These are phyloP conservation scores for Azemiops feae DNA, from an alignment of 2,113 vertebrate species.

Conservation along the genomic window DNA sequence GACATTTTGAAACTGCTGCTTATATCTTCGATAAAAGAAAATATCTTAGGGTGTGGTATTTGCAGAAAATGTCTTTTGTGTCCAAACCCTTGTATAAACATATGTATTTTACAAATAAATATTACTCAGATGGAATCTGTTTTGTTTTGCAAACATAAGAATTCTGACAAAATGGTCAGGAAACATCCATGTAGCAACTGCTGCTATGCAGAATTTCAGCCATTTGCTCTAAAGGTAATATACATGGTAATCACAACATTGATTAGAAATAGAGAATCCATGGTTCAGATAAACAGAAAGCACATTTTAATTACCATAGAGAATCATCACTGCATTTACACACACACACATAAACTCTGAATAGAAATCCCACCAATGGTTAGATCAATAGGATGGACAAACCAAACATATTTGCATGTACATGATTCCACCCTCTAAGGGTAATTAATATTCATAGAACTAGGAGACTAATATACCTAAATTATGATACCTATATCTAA, in stretches of 20 bases:
- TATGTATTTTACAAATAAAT: conserved; percentile 64
- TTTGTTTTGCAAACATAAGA: neutral
- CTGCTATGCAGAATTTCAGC: neutral
- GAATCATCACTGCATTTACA: neutral
- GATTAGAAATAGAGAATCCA: neutral
- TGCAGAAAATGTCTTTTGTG: neutral
- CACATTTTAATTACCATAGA: neutral
- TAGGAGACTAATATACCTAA: neutral
- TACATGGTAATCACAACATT: neutral
- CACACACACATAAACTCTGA: neutral
- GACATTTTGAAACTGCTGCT: conserved; percentile 35
- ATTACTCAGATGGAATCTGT: conserved; percentile 26
- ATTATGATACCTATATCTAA: neutral
- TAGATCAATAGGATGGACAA: neutral
- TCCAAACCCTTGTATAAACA: conserved; percentile 39
- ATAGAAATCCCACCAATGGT: neutral
- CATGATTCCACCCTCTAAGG: neutral
- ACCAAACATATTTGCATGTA: neutral
- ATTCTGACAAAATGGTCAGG: neutral
- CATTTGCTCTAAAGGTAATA: neutral
- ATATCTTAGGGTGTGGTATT: conserved; percentile 24
- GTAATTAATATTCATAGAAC: neutral
- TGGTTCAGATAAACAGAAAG: neutral
- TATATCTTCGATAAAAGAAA: conserved; percentile 39
- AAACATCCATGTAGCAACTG: neutral